Base-by-base conservation (phyloP, 1,140 invertebrate species). In the Theocolax elegans region DNA sequence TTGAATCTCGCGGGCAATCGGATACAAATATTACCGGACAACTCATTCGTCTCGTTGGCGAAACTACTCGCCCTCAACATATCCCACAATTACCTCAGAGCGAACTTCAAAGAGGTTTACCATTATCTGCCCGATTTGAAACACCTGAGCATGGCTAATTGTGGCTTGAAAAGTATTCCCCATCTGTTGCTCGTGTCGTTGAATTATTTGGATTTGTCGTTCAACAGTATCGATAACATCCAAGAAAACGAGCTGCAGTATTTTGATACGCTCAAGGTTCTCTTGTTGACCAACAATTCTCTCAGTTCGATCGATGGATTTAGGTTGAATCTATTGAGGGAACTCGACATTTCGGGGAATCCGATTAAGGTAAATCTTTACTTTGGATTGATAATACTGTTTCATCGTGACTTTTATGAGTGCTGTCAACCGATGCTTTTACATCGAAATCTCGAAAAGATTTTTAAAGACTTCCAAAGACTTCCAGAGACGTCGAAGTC, bases 41-140 rank as follows among this genome's bases (percentile, higher is more conserved):
- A 95, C 79, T 94, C 94, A 2, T 96, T 97, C 81, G 92, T 92
- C 1, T 92, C 93, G 73, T 86, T 96, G 8, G 91, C 90, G 21
- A 91, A 90, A 72, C 86, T 97, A 27, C 88, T 94, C 49, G 90
- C 89, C 72, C 83, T 97, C 65, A 93, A 96, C 81, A 84, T 97
- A 2, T 93, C 93, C 38, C 89, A 89, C 59, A 97, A 97, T 82
- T 87, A 89, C n/a, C 81, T 94, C 1, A 90, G 93, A 72, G 93
- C 94, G 44, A 96, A 96, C 83, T 94, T 95, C 77, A 94, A 95
- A 75, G 94, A 96, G 81, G 87, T 96, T n/a, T 94, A 95, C 76
- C 92, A 95, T 77, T 94, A 95, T 81, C 88, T 94, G 15, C 94
- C 93, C 31, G 91, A 92, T 72, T 85, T 96, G 29, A 90, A 92